Percentiles rank a stretch among this genome's conserved stretches.
Conservation (phyloP, 2,113 vertebrate genomes). For the Erythrocebus patas region DNA sequence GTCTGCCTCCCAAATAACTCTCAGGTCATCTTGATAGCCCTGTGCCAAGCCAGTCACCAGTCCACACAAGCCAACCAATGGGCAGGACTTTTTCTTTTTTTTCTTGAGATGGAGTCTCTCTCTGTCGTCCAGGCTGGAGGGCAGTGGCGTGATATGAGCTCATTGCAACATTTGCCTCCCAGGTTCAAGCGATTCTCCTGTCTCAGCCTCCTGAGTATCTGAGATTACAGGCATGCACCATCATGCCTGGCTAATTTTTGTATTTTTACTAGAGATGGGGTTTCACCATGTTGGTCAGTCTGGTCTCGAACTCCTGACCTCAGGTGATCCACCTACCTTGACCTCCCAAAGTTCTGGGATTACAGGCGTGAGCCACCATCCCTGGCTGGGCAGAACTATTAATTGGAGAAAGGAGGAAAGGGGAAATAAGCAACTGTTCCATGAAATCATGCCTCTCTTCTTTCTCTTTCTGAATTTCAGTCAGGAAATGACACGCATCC, state of each 20-base stretch:
- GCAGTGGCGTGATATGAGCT: not conserved
- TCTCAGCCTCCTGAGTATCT: not conserved
- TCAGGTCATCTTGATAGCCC: not conserved
- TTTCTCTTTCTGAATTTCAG: not conserved
- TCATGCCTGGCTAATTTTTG: not conserved
- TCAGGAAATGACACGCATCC: accelerated
- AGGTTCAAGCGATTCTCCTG: not conserved
- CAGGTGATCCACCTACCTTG: too few relatives aligned
- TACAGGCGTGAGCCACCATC: too few relatives aligned
- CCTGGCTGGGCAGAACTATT: not conserved
- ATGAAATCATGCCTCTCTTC: not conserved
- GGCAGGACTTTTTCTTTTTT: not conserved
- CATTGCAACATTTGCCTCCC: not conserved
- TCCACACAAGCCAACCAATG: not conserved
- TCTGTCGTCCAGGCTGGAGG: not conserved
- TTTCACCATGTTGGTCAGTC: not conserved
- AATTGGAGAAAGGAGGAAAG: not conserved
- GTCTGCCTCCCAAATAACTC: not conserved
- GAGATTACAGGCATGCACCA: not conserved
- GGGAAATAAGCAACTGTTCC: not conserved
- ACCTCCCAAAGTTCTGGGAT: too few relatives aligned
- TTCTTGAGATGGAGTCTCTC: not conserved
- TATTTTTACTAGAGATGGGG: not conserved
- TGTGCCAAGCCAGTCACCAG: not conserved
- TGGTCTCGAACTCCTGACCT: too few relatives aligned